These are phyloP conservation scores for Pipistrellus kuhlii DNA, from an alignment of 2,797 vertebrate species.

Conservation along the genomic window DNA sequence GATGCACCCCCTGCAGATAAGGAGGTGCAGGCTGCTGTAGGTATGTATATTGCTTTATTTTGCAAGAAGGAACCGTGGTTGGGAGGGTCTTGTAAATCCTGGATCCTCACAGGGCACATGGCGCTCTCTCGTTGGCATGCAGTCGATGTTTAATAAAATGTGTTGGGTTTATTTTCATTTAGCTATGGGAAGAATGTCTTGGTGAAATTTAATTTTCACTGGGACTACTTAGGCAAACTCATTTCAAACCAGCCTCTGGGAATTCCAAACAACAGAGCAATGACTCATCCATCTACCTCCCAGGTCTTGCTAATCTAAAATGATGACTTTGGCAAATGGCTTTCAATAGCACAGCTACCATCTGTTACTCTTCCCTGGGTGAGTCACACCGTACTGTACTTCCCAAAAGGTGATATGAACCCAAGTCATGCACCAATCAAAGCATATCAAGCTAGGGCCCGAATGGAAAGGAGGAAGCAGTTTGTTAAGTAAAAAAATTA, in stretches of 20 bases:
- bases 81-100: neutral
- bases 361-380: conserved; percentile 58
- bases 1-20: too few relatives aligned
- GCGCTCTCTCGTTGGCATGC: neutral
- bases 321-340: conserved; percentile 58
- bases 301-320: conserved; percentile 62
- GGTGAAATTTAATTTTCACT: conserved; percentile 60
- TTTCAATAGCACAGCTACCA: conserved; percentile 41
- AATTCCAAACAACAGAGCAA: conserved; percentile 54
- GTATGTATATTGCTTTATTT: neutral
- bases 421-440: neutral
- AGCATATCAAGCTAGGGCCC: neutral
- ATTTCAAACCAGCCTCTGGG: conserved; percentile 59
- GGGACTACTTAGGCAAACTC: conserved; percentile 27
- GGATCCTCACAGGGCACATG: neutral
- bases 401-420: conserved; percentile 12
- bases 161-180: conserved; percentile 54
- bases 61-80: neutral
- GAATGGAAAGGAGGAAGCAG: conserved; percentile 29
- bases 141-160: conserved; percentile 2
- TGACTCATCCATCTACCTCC: conserved; percentile 65
- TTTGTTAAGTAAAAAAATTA: conserved; percentile 39
- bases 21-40: neutral
- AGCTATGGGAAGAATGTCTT: conserved; percentile 24
- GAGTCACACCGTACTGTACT: neutral